Base-by-base conservation (phyloP, 2,888 invertebrate genomes). In the Argyra leucocephala region DNA sequence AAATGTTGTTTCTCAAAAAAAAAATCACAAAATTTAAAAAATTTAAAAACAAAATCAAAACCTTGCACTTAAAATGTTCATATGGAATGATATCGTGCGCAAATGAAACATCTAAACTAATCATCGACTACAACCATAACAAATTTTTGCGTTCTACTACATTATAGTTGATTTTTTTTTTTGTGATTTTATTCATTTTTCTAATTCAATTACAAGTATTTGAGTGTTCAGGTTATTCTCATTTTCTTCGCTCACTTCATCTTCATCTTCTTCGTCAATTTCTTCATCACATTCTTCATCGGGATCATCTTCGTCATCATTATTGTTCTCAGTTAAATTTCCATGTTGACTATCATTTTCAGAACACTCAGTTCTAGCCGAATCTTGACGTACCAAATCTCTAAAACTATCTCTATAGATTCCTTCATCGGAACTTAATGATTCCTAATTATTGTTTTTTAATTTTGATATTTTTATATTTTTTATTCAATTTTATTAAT, bases 121-220 rank as follows among this genome's bases (percentile, higher is more conserved):
- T 48, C 6, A n/a, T 48, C n/a, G 48, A 48, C 18, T 5, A 48
- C 48, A 48, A 48, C 18, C 31, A 31, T 18, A 15, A n/a, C 15
- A 15, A 48, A 5, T 48, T 48, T 48, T 37, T 37, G 37, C 37
- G 15, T 37, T 37, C 15, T 15, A 37, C 37, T 37, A 37, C 37
- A 37, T 3, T 37, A 37, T 9, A 37, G 5, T 37, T 48, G 15
- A 66, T 64, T 69, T 65, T 70, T 75, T 76, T 31, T n/a, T n/a
- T n/a, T n/a, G n/a, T 10, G 12, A 31, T 2, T 26, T 31, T 31
- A 31, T 31, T 31, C 76, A 70, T 75, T 76, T 68, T 75, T 72
- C 66, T 75, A 72, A 64, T 69, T 67, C 72, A 77, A 74, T 71
- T 76, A 75, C 71, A 76, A 70, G 72, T 68, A 63, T 72, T 70